Conservation (phyloP, 2,797 vertebrate genomes). For the Mormyrus proboscirostris region DNA sequence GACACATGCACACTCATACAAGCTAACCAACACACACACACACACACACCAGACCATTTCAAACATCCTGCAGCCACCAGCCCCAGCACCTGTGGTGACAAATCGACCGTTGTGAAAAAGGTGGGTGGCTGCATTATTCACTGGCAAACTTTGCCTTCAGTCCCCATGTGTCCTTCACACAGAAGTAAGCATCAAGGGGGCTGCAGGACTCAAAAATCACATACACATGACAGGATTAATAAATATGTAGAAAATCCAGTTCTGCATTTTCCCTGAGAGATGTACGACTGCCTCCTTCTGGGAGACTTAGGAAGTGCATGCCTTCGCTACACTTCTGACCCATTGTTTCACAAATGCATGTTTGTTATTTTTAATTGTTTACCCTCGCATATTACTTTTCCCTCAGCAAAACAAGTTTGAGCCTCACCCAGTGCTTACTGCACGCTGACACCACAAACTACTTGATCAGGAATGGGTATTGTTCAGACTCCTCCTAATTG, state of each 20-base stretch:
- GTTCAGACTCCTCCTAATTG: neutral
- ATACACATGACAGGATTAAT: conserved; percentile 3
- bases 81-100: neutral
- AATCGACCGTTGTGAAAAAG: neutral
- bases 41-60: neutral
- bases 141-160: neutral
- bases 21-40: neutral
- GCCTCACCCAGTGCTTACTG: neutral
- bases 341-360: neutral
- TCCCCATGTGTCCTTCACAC: neutral
- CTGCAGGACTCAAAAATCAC: neutral
- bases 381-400: neutral
- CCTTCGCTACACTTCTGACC: neutral
- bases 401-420: neutral
- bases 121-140: neutral
- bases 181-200: neutral
- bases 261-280: conserved; percentile 33
- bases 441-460: neutral
- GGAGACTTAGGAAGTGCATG: conserved; percentile 44
- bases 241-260: neutral
- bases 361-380: neutral
- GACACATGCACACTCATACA: neutral
- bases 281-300: conserved; percentile 64
- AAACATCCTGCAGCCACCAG: neutral
- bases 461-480: neutral